These are phyloP conservation scores for Scaptodrosophila lebanonensis DNA, from an alignment of 1,140 invertebrate genomes.

Conservation along the genomic window DNA sequence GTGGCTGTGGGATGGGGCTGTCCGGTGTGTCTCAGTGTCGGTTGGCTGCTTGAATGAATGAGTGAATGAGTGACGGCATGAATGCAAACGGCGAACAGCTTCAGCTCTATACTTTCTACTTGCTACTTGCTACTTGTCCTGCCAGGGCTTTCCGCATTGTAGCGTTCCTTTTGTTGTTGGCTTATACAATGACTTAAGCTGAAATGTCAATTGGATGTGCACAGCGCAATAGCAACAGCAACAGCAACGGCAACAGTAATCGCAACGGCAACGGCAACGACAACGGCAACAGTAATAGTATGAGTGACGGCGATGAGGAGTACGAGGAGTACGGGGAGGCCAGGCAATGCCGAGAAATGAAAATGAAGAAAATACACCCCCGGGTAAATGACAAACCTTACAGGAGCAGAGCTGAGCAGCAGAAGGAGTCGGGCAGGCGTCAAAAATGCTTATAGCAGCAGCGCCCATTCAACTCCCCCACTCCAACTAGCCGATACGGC, in stretches of 20 bases:
- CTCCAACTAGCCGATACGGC: neutral
- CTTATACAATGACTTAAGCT: conserved; percentile 70
- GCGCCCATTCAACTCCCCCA: neutral
- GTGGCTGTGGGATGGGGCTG: conserved; percentile 1
- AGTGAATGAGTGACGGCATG: conserved; percentile 54
- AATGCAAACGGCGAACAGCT: no score
- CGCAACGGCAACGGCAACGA: no score
- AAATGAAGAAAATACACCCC: conserved; percentile 69
- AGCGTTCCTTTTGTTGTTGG: conserved; percentile 48
- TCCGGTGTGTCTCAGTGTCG: neutral
- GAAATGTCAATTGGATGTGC: conserved; percentile 74
- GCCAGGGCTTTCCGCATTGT: conserved; percentile 35
- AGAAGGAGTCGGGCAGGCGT: conserved; percentile 10
- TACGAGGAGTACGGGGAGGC: conserved; percentile 1
- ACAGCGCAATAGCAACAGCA: no score
- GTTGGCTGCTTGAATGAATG: conserved; percentile 25
- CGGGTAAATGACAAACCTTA: conserved; percentile 60
- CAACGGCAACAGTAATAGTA: no score
- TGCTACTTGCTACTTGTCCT: conserved; percentile 46
- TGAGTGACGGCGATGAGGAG: no score
- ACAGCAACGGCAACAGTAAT: no score
- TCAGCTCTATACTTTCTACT: conserved; percentile 28
- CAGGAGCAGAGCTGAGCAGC: conserved; percentile 1
- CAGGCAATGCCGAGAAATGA: conserved; percentile 40
- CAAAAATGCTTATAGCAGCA: conserved; percentile 69